Conservation (phyloP, 2,888 invertebrate species). For the Epiblema foenella region DNA sequence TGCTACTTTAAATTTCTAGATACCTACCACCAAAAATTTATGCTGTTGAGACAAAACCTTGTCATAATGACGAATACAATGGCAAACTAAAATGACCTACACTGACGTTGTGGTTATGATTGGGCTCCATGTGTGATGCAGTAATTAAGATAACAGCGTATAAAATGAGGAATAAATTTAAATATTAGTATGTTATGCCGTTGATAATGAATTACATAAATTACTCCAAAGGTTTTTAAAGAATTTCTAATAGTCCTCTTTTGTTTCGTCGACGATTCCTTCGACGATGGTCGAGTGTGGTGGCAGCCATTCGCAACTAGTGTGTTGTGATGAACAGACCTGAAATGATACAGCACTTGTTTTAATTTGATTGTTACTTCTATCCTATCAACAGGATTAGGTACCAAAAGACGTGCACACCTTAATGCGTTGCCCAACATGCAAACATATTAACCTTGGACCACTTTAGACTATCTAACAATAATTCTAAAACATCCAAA, state of each 20-base stretch:
- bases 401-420: neutral
- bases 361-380: neutral
- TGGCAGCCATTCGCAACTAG: slow-evolving; percentile 83
- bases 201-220: neutral
- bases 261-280: slow-evolving; percentile 53
- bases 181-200: neutral
- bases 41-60: too few relatives aligned
- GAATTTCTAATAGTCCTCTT: slow-evolving; percentile 43
- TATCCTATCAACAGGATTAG: neutral
- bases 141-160: too few relatives aligned
- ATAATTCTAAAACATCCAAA: too few relatives aligned
- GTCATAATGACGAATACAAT: too few relatives aligned
- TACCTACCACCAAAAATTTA: too few relatives aligned
- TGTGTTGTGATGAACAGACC: slow-evolving; percentile 67
- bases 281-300: slow-evolving; percentile 85
- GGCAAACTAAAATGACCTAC: too few relatives aligned
- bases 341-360: slow-evolving; percentile 48
- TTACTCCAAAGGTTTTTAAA: neutral
- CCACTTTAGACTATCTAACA: too few relatives aligned
- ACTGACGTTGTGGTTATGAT: too few relatives aligned
- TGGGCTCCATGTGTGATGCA: too few relatives aligned
- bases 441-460: neutral
- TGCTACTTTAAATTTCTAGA: too few relatives aligned
- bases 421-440: neutral
- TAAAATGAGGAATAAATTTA: neutral